Conservation (phyloP, 2,888 invertebrate species). For the Arctia plantaginis region DNA sequence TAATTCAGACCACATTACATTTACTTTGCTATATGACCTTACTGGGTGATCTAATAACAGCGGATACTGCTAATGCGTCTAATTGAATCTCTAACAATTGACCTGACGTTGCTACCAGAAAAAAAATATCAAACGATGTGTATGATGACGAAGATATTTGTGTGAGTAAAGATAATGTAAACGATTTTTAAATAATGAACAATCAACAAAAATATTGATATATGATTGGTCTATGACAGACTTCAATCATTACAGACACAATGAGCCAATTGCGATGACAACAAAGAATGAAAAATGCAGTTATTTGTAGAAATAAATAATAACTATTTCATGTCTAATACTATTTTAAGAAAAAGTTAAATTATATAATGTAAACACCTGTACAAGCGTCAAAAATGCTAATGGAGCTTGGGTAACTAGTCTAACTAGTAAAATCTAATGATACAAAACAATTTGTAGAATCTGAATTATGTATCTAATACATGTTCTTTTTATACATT, state of each 20-base stretch:
- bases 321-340: background rate
- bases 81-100: constrained; percentile 63
- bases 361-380: background rate
- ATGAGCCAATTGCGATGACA: background rate
- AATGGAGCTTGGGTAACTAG: background rate
- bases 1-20: background rate
- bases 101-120: constrained; percentile 24
- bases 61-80: constrained; percentile 68
- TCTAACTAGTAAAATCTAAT: background rate
- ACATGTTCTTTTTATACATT: background rate
- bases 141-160: background rate
- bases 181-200: constrained; percentile 6
- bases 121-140: background rate
- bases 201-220: constrained; percentile 13
- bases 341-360: background rate
- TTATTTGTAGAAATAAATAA: background rate
- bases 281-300: background rate
- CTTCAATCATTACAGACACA: constrained; percentile 1
- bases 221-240: background rate
- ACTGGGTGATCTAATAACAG: constrained; percentile 69
- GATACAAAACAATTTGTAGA: background rate
- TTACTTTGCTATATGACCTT: constrained; percentile 49
- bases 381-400: background rate
- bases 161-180: background rate
- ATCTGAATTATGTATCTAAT: background rate